Evolutionary conservation across 92 coral and sea anemone genomes (phyloP), one percentile per base, ranked within the genome.

Genomic region (Blastomussa wellsi): DNA sequence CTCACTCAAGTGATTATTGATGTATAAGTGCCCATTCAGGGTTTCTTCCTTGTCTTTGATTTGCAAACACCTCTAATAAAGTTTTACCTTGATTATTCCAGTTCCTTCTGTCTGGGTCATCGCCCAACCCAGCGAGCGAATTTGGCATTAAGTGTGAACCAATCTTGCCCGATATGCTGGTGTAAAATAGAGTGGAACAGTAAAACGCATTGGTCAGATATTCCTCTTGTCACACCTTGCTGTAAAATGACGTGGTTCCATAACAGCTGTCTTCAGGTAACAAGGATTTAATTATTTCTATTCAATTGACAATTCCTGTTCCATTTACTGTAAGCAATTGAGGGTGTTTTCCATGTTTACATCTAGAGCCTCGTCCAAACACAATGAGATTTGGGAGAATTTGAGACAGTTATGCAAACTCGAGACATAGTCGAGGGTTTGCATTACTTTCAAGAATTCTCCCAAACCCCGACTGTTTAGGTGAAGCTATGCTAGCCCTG

Each of bases 211-310:
- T 32, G 64, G 15, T 62, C 80, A 15, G 70, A 84, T 7, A 86
- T 88, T 3, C 88, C 89, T 5, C 85, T 95, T 11, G 86, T 78
- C 7, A 88, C 95, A 7, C 97, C 98, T 12, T 95, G 98, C 60
- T 95, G 98, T 80, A 95, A 87, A 86, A 90, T 79, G 64, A 44
- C 92, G 11, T 93, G 97, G 92, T 92, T 95, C 39, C 98, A 95
- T 66, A 86, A 92, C 66, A 71, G 83, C 1, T 95, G 98, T 76
- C 72, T 95, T 55, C 98, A 93, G 95, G 98, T 95, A 85, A 39
- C 20, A 42, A 20, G 12, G 48, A 26, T 11, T 24, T 85, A 9
- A 17, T 29, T 32, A 22, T 7, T 72, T 42, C 11, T 24, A 24
- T 38, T 1, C 11, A n/a, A n/a, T n/a, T n/a, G n/a, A n/a, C n/a